These are phyloP conservation scores for Chondrilla cf. caribensis DNA, from an alignment of 37 sponge, comb jelly and placozoan genomes.

Conservation along the genomic window DNA sequence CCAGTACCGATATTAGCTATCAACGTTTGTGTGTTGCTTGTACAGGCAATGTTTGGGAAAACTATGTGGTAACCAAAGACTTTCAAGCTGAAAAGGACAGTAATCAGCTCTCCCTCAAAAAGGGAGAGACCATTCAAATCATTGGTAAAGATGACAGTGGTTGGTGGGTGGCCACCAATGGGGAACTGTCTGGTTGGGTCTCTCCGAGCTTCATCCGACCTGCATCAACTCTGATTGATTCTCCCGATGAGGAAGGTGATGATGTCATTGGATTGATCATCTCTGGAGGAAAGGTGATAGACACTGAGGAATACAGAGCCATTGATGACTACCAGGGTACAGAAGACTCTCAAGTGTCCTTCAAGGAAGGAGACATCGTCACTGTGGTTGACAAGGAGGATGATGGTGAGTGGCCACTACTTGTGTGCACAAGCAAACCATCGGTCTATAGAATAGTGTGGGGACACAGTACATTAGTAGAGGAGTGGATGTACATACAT, in stretches of 20 bases:
- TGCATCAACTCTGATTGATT: background rate
- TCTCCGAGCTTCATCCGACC: conserved; percentile 57
- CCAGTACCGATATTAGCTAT: too few relatives aligned
- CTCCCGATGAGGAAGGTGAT: conserved; percentile 29
- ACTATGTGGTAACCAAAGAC: conserved; percentile 56
- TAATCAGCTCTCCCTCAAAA: conserved; percentile 48
- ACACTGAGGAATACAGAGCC: conserved; percentile 48
- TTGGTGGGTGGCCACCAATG: conserved; percentile 57
- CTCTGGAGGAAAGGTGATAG: conserved; percentile 26
- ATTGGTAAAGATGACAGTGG: conserved; percentile 69
- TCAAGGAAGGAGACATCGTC: conserved; percentile 67
- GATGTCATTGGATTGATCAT: conserved; percentile 41
- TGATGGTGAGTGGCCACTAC: conserved; percentile 49
- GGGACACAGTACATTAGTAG: too few relatives aligned
- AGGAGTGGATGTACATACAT: too few relatives aligned
- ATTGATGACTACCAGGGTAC: conserved; percentile 68
- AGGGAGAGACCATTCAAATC: conserved; percentile 57
- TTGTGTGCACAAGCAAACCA: too few relatives aligned
- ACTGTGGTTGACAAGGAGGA: conserved; percentile 80
- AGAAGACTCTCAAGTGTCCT: conserved; percentile 62
- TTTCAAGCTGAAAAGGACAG: conserved; percentile 42
- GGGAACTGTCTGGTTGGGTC: conserved; percentile 52
- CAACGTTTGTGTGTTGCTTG: too few relatives aligned
- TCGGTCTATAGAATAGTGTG: too few relatives aligned
- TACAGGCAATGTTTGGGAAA: conserved; percentile 59